phyloP scores from a whole-genome alignment of 2,797 vertebrate species.

The Hydrolagus colliei region DNA sequence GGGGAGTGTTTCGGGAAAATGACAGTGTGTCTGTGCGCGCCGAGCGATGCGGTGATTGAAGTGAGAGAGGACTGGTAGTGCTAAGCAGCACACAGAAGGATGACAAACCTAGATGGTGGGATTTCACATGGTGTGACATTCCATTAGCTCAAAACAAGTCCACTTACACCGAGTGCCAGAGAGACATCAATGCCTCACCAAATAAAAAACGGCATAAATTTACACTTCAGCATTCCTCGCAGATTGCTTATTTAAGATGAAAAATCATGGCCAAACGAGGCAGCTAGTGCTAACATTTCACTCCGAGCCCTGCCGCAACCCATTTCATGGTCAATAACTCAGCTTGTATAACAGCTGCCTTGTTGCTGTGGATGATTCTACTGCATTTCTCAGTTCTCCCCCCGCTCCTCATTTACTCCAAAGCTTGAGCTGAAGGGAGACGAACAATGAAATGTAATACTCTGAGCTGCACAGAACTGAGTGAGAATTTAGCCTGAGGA shows the following conservation, averaged over 20 bases:
- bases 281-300: slow-evolving; percentile 16
- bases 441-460: slow-evolving; percentile 27
- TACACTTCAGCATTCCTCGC: slow-evolving; percentile 28
- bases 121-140: slow-evolving; percentile 28
- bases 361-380: not conserved
- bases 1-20: not conserved
- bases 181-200: slow-evolving; percentile 21
- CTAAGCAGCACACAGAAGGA: not conserved
- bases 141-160: slow-evolving; percentile 31
- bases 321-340: slow-evolving; percentile 31
- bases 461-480: not conserved
- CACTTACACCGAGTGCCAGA: not conserved
- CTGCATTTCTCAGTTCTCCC: not conserved
- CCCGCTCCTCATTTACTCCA: slow-evolving; percentile 2
- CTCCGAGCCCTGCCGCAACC: slow-evolving; percentile 16
- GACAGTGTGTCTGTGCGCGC: not conserved
- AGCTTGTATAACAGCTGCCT: slow-evolving; percentile 26
- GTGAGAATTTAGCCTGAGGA: not conserved
- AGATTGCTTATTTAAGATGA: slow-evolving; percentile 32
- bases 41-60: slow-evolving; percentile 6
- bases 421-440: slow-evolving; percentile 18
- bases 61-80: too few species aligned
- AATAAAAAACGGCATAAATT: slow-evolving; percentile 32
- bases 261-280: slow-evolving; percentile 24
- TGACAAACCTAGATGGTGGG: slow-evolving; percentile 16